Evolutionary conservation across 2,888 invertebrate genomes (phyloP).

Genomic region (Synergus laeviventris): DNA sequence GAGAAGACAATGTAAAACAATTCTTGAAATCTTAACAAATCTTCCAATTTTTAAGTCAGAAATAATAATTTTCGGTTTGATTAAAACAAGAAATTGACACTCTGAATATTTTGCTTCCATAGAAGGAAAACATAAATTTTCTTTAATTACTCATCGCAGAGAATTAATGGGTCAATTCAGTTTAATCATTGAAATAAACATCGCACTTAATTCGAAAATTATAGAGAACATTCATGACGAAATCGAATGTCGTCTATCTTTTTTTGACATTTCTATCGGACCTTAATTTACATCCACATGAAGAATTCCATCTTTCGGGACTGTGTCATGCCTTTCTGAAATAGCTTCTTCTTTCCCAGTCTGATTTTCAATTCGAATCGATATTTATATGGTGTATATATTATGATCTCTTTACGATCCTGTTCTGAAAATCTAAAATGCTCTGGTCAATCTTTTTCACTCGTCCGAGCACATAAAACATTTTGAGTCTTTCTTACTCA

Average conservation of each 20-base stretch:
- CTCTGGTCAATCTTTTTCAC: not conserved
- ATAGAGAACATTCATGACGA: not conserved
- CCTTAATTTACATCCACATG: constrained; percentile 10
- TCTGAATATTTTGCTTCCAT: too few species aligned
- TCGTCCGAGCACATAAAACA: not conserved
- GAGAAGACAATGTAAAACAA: too few species aligned
- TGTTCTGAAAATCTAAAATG: constrained; percentile 9
- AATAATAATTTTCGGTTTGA: too few species aligned
- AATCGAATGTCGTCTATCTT: constrained; percentile 4
- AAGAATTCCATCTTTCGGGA: constrained; percentile 34
- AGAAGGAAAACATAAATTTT: not conserved
- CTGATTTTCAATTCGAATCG: constrained; percentile 34
- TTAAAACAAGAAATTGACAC: not conserved
- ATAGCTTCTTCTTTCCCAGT: constrained; percentile 2
- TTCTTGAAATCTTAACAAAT: too few species aligned
- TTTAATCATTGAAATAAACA: constrained; percentile 8
- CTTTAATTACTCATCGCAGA: not conserved
- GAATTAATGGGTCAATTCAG: constrained; percentile 5
- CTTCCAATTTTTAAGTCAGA: too few species aligned
- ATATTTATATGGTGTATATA: too few species aligned
- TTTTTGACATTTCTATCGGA: not conserved
- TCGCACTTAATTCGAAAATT: constrained; percentile 16
- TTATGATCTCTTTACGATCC: constrained; percentile 18
- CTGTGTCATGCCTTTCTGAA: constrained; percentile 13
- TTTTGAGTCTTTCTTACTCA: not conserved